A percentile compares a stretch with the other conserved stretches of the same genome.
Evolutionary conservation across 2,797 vertebrate species (phyloP).

Genomic region (Squalus acanthias): DNA sequence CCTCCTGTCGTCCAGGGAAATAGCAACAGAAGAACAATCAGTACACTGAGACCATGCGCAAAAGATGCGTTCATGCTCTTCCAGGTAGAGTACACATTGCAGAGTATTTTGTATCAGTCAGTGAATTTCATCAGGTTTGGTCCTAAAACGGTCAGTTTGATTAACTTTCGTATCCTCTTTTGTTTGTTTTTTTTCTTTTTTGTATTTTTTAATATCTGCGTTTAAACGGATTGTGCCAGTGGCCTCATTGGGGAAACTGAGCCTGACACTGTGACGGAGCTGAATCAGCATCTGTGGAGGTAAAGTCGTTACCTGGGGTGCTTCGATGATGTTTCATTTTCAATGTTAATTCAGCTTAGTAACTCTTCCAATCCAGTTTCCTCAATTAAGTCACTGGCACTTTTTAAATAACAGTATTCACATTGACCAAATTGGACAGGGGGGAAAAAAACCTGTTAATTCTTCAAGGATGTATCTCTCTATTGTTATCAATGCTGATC

Average conservation of each 20-base stretch:
- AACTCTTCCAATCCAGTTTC: background rate
- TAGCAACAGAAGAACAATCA: conserved; percentile 88
- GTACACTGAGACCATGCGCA: conserved; percentile 87
- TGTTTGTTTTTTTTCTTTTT: background rate
- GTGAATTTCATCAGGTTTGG: no score
- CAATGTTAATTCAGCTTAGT: background rate
- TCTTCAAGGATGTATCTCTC: background rate
- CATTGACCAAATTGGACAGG: background rate
- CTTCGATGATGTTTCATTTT: background rate
- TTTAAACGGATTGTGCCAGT: background rate
- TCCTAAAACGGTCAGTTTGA: background rate
- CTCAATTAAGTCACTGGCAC: background rate
- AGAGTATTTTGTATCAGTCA: conserved; percentile 36
- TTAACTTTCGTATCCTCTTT: background rate
- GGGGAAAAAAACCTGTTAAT: background rate
- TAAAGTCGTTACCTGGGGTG: background rate
- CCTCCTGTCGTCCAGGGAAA: conserved; percentile 79
- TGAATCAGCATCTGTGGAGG: background rate
- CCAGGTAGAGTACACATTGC: conserved; percentile 69
- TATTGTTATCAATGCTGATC: background rate
- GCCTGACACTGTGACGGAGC: background rate
- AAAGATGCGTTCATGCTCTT: conserved; percentile 99
- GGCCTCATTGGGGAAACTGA: background rate
- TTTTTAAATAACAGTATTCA: background rate
- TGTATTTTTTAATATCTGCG: background rate